These are phyloP conservation scores for Cyrtodaria siliqua DNA, from an alignment of 2,888 invertebrate genomes.

Conservation along the genomic window DNA sequence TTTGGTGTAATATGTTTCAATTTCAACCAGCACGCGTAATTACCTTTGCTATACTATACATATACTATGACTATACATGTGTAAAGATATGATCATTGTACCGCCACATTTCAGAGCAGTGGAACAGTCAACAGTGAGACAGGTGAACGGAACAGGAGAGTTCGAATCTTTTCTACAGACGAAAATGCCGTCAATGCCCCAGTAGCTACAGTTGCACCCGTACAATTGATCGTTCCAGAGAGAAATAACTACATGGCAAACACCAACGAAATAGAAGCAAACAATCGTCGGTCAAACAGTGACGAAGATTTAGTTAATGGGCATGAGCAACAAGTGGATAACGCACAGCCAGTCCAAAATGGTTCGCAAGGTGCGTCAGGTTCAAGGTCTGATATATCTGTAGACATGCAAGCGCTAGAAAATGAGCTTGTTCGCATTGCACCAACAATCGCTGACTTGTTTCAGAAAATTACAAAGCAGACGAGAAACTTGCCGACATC, in stretches of 20 bases:
- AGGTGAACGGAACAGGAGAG: constrained; percentile 45
- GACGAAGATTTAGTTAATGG: background rate
- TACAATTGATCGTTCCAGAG: background rate
- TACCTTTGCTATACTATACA: too few species aligned
- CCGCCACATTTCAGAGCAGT: constrained; percentile 50
- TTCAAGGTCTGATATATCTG: constrained; percentile 7
- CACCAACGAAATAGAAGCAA: background rate
- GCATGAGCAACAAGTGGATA: background rate
- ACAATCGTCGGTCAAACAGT: background rate
- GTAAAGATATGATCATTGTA: too few species aligned
- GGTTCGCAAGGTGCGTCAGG: background rate
- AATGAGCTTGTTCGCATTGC: constrained; percentile 71
- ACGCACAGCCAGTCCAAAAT: background rate
- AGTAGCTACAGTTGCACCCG: constrained; percentile 48
- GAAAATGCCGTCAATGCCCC: constrained; percentile 26
- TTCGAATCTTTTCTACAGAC: constrained; percentile 15
- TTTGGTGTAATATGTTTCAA: too few species aligned
- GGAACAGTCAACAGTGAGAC: constrained; percentile 60
- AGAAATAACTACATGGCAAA: background rate
- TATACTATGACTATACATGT: too few species aligned
- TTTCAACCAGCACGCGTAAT: too few species aligned
- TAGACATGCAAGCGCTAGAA: constrained; percentile 70
- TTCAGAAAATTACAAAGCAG: constrained; percentile 68
- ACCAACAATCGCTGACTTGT: constrained; percentile 71
- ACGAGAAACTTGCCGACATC: constrained; percentile 62